Conservation (phyloP, 1,140 invertebrate genomes). For the Lordiphosa stackelbergi region DNA sequence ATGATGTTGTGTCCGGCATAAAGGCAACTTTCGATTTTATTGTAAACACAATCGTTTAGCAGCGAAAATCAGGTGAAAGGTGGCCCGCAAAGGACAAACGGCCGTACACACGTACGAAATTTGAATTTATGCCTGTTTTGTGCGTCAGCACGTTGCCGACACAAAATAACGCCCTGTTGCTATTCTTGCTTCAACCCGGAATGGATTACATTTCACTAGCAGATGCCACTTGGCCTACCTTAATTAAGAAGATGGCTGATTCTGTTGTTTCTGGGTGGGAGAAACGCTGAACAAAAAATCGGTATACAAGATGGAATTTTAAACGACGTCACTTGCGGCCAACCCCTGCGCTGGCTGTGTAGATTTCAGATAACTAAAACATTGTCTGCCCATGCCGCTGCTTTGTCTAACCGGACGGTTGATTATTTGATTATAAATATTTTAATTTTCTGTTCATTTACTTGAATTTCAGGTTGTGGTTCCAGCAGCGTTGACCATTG, state of each 20-base stretch:
- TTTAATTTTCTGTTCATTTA: slow-evolving; percentile 26
- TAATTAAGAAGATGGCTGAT: slow-evolving; percentile 37
- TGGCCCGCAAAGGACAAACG: slow-evolving; percentile 17
- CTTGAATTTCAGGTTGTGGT: slow-evolving; percentile 33
- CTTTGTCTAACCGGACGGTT: not conserved
- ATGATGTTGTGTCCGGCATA: slow-evolving; percentile 15
- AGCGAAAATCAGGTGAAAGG: slow-evolving; percentile 27
- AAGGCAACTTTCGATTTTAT: slow-evolving; percentile 44
- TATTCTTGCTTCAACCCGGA: not conserved
- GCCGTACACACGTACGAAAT: slow-evolving; percentile 47
- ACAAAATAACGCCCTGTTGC: slow-evolving; percentile 12
- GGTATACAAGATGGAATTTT: slow-evolving; percentile 41
- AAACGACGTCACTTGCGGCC: slow-evolving; percentile 26
- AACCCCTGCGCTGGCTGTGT: not conserved
- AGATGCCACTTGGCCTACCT: slow-evolving; percentile 14
- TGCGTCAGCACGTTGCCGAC: slow-evolving; percentile 42
- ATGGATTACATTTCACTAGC: slow-evolving; percentile 4
- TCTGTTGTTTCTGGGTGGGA: slow-evolving; percentile 18
- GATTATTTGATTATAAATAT: slow-evolving; percentile 27
- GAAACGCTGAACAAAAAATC: slow-evolving; percentile 23
- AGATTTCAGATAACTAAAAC: slow-evolving; percentile 18
- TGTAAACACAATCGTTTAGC: slow-evolving; percentile 38
- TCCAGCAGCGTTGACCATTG: slow-evolving; percentile 13
- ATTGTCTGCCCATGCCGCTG: not conserved
- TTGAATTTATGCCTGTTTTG: slow-evolving; percentile 44